These are phyloP conservation scores for Rhimphoctona megacephalus DNA, from an alignment of 2,888 invertebrate genomes.

Conservation along the genomic window DNA sequence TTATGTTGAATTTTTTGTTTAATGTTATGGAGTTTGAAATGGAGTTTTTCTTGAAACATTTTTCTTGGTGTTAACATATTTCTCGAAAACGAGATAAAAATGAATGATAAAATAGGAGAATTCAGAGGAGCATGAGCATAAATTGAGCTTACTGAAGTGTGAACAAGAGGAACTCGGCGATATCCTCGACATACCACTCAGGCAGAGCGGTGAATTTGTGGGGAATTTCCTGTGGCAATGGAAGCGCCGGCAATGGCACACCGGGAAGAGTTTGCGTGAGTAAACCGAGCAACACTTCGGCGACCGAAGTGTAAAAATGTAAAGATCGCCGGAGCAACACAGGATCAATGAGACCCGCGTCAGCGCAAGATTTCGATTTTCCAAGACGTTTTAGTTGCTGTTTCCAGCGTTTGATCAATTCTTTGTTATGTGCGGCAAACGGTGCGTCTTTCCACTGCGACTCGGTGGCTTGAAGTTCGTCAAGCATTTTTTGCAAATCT, in stretches of 20 bases:
- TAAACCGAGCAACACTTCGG: slow-evolving; percentile 91
- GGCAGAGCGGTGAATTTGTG: slow-evolving; percentile 95
- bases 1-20: too few species aligned
- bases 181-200: slow-evolving; percentile 99
- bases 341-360: slow-evolving; percentile 95
- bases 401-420: slow-evolving; percentile 94
- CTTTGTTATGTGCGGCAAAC: slow-evolving; percentile 92
- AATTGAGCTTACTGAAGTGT: slow-evolving; percentile 92
- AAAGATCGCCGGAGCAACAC: slow-evolving; percentile 92
- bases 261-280: slow-evolving; percentile 87
- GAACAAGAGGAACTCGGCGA: slow-evolving; percentile 97
- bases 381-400: slow-evolving; percentile 91
- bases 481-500: slow-evolving; percentile 94
- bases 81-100: too few species aligned
- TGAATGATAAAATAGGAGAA: neutral
- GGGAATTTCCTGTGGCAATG: slow-evolving; percentile 88
- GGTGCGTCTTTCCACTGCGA: slow-evolving; percentile 93
- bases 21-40: too few species aligned
- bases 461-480: slow-evolving; percentile 93
- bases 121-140: neutral
- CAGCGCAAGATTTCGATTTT: slow-evolving; percentile 96
- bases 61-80: too few species aligned
- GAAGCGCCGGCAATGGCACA: slow-evolving; percentile 85
- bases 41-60: too few species aligned
- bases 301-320: slow-evolving; percentile 94